phyloP scores from a whole-genome alignment of 2,888 invertebrate species.

The Peribatodes rhomboidaria region DNA sequence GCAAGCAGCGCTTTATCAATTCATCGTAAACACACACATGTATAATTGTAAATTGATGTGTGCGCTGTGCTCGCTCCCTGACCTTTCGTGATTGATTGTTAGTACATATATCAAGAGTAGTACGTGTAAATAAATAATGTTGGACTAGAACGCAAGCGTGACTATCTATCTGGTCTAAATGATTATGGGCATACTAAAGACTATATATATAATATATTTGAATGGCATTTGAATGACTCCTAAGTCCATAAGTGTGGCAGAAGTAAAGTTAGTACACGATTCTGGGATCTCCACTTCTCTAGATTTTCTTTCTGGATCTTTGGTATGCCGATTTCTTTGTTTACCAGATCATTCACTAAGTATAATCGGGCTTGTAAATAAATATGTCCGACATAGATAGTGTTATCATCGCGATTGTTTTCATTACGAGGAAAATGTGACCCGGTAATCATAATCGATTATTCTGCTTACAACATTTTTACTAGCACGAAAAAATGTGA shows the following conservation, averaged over 20 bases:
- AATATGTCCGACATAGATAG: constrained; percentile 6
- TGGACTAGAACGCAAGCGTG: neutral
- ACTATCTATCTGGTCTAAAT: too few relatives aligned
- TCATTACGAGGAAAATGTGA: constrained; percentile 16
- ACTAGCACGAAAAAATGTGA: constrained; percentile 14
- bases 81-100: constrained; percentile 14
- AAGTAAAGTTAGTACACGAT: too few relatives aligned
- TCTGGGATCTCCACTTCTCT: too few relatives aligned
- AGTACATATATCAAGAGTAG: constrained; percentile 3
- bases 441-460: constrained; percentile 13
- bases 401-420: constrained; percentile 18
- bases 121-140: neutral
- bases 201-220: too few relatives aligned
- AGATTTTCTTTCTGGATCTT: too few relatives aligned
- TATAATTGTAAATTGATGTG: constrained; percentile 2
- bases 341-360: neutral
- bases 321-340: too few relatives aligned
- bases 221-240: too few relatives aligned
- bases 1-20: constrained; percentile 17
- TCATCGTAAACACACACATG: constrained; percentile 12
- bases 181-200: too few relatives aligned
- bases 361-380: neutral
- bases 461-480: constrained; percentile 11
- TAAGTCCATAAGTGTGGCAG: too few relatives aligned
- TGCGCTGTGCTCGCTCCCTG: constrained; percentile 8